Conservation (phyloP, 2,797 vertebrate species). For the Neopelma chrysocephalum region DNA sequence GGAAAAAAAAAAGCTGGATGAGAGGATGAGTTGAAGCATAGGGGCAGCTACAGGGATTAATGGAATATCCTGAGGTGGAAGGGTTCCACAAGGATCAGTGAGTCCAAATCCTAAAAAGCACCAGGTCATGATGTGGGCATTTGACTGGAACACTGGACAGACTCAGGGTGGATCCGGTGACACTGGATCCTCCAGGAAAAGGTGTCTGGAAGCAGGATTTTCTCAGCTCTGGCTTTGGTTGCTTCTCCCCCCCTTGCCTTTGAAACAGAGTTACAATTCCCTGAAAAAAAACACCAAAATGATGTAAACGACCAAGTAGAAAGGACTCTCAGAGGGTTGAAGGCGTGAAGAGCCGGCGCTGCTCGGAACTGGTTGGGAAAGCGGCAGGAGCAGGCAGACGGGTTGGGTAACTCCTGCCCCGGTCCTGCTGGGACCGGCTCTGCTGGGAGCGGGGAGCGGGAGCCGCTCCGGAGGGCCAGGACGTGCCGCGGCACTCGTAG, state of each 20-base stretch:
- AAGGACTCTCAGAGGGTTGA: background rate
- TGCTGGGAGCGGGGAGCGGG: background rate
- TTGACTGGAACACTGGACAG: background rate
- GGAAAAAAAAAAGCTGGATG: background rate
- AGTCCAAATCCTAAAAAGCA: background rate
- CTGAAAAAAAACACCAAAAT: background rate
- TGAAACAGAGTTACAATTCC: background rate
- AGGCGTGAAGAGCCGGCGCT: background rate
- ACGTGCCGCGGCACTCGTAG: constrained; percentile 29
- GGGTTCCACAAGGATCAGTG: background rate
- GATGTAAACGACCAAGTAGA: background rate
- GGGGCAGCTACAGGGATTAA: background rate
- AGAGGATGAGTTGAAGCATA: background rate
- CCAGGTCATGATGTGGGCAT: background rate
- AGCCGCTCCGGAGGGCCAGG: background rate
- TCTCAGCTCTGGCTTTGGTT: background rate
- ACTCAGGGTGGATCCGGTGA: fast-evolving
- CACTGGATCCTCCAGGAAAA: background rate
- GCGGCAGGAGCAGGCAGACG: constrained; percentile 34
- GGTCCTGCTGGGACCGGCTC: constrained; percentile 35
- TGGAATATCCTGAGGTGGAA: background rate
- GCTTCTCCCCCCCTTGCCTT: background rate
- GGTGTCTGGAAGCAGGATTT: background rate
- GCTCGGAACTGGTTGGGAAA: constrained; percentile 14
- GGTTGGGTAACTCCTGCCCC: constrained; percentile 40